Base-by-base conservation (phyloP, 1,140 invertebrate genomes). In the Mercenaria mercenaria region DNA sequence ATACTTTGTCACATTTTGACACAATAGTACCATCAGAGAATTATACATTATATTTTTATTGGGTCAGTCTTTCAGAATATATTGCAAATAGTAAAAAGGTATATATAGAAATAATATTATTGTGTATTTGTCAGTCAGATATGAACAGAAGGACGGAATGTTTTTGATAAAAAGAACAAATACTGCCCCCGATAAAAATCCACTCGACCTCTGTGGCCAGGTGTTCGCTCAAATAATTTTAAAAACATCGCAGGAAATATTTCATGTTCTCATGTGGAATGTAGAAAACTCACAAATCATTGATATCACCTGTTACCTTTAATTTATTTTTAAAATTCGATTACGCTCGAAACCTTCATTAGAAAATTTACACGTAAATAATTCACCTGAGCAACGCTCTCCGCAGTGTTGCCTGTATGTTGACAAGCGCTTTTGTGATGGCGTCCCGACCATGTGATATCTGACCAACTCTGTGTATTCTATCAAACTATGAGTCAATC, bases 251-350 rank as follows among this genome's bases (percentile, higher is more conserved):
- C n/a, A 26, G n/a, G 32, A 82, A 85, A 56, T 88, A 88, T 88
- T 81, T 88, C 86, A 64, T 37, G 77, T 81, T 52, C 56, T 29
- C 34, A 67, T 81, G 76, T 81, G 86, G 86, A 88, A 88, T 88
- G 76, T 74, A 4, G 39, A 43, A 29, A 20, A 37, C 39, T 23
- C 77, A 43, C 77, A 50, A 69, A 79, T 88, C 74, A 88, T 52
- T 34, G 39, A 13, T 80, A 88, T 88, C 86, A 88, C 59, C 41
- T 79, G 77, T 56, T 81, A 29, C 76, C 23, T 81, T 88, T 80
- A 88, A 88, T 88, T 88, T 88, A 88, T 80, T 88, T 88, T 88
- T 88, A 88, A 88, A 88, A n/a, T 88, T 88, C 86, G 77, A 88
- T 88, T 88, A 88, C 64, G 76, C 86, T 88, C 41, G 50, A 50